A percentile compares a stretch with the other conserved stretches of the same genome.
phyloP scores from a whole-genome alignment of 2,888 invertebrate genomes.

The Osmoderma eremita region DNA sequence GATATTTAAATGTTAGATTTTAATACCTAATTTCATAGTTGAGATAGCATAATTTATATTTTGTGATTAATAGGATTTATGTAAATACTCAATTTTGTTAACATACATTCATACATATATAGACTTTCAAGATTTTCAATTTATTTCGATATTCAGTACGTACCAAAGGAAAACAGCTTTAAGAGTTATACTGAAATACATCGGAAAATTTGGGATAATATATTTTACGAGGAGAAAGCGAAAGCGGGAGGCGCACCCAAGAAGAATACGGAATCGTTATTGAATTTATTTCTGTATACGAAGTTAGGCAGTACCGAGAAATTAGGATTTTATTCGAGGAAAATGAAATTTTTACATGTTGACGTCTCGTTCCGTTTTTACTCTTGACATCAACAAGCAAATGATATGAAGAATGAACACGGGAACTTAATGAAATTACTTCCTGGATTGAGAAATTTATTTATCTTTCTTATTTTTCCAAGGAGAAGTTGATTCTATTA shows the following conservation, averaged over 20 bases:
- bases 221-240: conserved; percentile 20
- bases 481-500: neutral
- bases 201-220: conserved; percentile 15
- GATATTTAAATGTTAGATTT: no score
- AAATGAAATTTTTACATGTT: conserved; percentile 32
- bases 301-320: conserved; percentile 26
- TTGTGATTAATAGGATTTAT: no score
- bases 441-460: neutral
- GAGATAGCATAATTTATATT: no score
- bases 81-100: no score
- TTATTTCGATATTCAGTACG: conserved; percentile 26
- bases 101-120: neutral
- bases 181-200: conserved; percentile 20
- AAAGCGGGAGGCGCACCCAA: neutral
- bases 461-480: neutral
- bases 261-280: conserved; percentile 25
- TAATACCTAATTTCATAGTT: no score
- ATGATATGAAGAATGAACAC: conserved; percentile 18
- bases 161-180: neutral
- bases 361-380: conserved; percentile 10
- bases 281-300: conserved; percentile 27
- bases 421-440: conserved; percentile 16
- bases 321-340: conserved; percentile 30
- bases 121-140: conserved; percentile 5
- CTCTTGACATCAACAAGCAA: conserved; percentile 2